Evolutionary conservation across 1,140 invertebrate species (phyloP).

Genomic region (Stenopsyche tienmushanensis): DNA sequence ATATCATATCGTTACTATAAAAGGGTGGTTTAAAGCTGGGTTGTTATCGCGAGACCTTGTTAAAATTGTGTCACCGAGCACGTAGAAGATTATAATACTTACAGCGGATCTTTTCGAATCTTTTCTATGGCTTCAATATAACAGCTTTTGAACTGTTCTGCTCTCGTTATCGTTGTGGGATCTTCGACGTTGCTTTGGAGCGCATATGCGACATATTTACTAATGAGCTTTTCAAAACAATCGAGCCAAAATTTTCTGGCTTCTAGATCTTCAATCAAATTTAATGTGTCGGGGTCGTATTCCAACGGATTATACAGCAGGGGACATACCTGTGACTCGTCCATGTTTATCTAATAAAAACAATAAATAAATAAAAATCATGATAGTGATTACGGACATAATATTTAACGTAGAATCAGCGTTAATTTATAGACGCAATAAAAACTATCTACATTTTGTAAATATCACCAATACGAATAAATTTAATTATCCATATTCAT

Average conservation of each 20-base stretch:
- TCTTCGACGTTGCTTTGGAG: conserved; percentile 73
- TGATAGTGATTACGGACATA: no score
- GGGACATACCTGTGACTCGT: conserved; percentile 45
- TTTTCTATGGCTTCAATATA: conserved; percentile 80
- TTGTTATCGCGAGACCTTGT: no score
- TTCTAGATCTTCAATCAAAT: conserved; percentile 80
- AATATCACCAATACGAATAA: no score
- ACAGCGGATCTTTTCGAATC: conserved; percentile 79
- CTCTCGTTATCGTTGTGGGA: conserved; percentile 73
- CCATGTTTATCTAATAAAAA: conserved; percentile 23
- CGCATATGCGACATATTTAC: conserved; percentile 75
- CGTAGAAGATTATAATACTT: conserved; percentile 46
- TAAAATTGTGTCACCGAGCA: no score
- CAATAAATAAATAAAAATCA: no score
- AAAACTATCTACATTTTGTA: no score
- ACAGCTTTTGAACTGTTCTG: conserved; percentile 79
- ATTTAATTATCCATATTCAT: no score
- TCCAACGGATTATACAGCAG: conserved; percentile 51
- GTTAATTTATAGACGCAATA: no score
- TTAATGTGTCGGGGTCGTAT: conserved; percentile 88
- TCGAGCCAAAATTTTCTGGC: conserved; percentile 91
- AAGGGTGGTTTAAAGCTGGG: no score
- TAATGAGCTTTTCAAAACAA: conserved; percentile 82
- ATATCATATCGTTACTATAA: neutral
- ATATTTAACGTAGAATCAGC: no score